phyloP scores from a whole-genome alignment of 2,113 vertebrate species.

The Platichthys stellatus region DNA sequence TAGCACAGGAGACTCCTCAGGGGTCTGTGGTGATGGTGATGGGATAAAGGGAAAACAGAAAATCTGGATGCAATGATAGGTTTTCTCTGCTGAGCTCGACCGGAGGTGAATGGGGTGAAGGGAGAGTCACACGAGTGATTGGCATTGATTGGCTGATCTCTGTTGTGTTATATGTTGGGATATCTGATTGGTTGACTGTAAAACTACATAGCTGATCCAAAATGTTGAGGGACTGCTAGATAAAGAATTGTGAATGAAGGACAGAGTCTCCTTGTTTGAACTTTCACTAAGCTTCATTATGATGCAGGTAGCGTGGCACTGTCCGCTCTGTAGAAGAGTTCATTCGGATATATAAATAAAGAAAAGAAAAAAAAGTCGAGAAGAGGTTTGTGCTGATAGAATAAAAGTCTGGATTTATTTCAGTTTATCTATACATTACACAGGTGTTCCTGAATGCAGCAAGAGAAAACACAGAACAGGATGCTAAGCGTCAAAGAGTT shows the following conservation, averaged over 20 bases:
- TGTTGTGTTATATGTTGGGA: too few species aligned
- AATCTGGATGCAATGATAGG: not conserved
- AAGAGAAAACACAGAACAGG: slow-evolving; percentile 81
- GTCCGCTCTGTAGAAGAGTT: not conserved
- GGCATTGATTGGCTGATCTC: not conserved
- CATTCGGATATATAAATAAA: not conserved
- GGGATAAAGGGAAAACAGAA: not conserved
- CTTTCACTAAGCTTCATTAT: not conserved
- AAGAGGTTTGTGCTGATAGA: slow-evolving; percentile 80
- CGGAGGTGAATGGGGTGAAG: not conserved
- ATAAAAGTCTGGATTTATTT: slow-evolving; percentile 88
- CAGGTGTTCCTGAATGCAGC: slow-evolving; percentile 86
- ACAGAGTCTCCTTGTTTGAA: not conserved
- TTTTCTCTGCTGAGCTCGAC: not conserved
- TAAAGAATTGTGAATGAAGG: not conserved
- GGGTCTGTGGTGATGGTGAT: too few species aligned
- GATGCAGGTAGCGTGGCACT: not conserved
- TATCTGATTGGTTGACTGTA: too few species aligned
- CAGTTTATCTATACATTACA: slow-evolving; percentile 85
- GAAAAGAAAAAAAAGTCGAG: slow-evolving; percentile 36
- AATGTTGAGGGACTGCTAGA: not conserved
- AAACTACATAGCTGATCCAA: too few species aligned
- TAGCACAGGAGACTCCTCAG: too few species aligned
- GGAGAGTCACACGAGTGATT: not conserved
- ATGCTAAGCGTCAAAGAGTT: slow-evolving; percentile 81